Conservation (phyloP, 2,113 vertebrate species). For the Phyllostomus hastatus region DNA sequence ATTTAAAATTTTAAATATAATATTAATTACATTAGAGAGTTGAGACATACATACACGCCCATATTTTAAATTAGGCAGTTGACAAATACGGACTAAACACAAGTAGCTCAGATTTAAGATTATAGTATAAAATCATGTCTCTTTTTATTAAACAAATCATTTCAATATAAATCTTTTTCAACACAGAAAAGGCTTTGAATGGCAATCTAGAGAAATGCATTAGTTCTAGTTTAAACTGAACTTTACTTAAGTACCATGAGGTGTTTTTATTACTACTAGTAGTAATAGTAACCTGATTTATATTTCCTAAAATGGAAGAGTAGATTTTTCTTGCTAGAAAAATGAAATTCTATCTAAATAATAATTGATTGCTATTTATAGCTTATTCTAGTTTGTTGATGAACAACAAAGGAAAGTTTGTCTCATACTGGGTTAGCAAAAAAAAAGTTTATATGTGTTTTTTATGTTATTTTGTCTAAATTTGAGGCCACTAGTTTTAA, state of each 20-base stretch:
- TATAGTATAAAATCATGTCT: background rate
- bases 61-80: conserved; percentile 7
- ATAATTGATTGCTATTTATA: background rate
- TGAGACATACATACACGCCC: background rate
- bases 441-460: background rate
- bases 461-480: conserved; percentile 3
- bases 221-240: conserved; percentile 5
- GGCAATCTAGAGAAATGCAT: background rate
- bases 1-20: background rate
- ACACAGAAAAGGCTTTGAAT: background rate
- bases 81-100: background rate
- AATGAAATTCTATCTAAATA: conserved; percentile 25
- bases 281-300: background rate
- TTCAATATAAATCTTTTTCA: conserved; percentile 19
- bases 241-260: background rate
- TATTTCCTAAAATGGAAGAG: conserved; percentile 18
- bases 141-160: background rate
- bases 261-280: background rate
- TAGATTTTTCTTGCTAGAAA: background rate
- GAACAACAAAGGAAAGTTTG: conserved; percentile 16
- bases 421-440: background rate
- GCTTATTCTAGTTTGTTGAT: background rate
- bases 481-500: conserved; percentile 1
- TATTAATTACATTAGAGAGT: background rate
- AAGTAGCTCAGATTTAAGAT: background rate